Evolutionary conservation across 64 coral and sea anemone species (phyloP).

Genomic region (Acropora yongei): DNA sequence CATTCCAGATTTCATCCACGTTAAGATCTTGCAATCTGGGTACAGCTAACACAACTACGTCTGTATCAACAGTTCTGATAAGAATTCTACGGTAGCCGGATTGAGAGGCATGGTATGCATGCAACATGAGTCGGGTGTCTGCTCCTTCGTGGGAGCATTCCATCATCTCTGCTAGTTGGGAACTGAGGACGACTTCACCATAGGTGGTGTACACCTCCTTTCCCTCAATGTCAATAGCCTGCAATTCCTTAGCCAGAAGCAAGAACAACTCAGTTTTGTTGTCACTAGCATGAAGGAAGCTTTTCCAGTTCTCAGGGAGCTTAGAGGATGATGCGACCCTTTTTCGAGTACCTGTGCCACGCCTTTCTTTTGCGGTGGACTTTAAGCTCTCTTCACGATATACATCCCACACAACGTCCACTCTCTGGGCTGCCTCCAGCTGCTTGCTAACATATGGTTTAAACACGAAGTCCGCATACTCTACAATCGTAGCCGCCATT

Average conservation of each 20-base stretch:
- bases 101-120: too few relatives aligned
- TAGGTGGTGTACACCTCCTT: constrained; percentile 14
- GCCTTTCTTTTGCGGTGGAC: not conserved
- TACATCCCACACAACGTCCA: constrained; percentile 29
- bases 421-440: not conserved
- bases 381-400: constrained; percentile 36
- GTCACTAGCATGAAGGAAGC: constrained; percentile 34
- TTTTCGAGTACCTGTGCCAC: not conserved
- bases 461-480: constrained; percentile 10
- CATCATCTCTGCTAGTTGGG: not conserved
- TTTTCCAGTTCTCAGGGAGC: constrained; percentile 47
- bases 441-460: constrained; percentile 8
- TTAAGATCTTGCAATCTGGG: too few relatives aligned
- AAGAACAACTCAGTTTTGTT: constrained; percentile 73
- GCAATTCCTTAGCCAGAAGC: too few relatives aligned
- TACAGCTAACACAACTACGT: too few relatives aligned
- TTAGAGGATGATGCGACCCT: not conserved
- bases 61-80: not conserved
- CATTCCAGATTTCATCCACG: too few relatives aligned
- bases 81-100: not conserved
- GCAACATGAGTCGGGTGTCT: too few relatives aligned
- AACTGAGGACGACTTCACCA: not conserved
- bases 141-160: constrained; percentile 2
- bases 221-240: not conserved
- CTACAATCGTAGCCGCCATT: not conserved